Percentiles rank a stretch among this genome's conserved stretches.
phyloP scores from a whole-genome alignment of 2,797 vertebrate species.

The Periparus ater region DNA sequence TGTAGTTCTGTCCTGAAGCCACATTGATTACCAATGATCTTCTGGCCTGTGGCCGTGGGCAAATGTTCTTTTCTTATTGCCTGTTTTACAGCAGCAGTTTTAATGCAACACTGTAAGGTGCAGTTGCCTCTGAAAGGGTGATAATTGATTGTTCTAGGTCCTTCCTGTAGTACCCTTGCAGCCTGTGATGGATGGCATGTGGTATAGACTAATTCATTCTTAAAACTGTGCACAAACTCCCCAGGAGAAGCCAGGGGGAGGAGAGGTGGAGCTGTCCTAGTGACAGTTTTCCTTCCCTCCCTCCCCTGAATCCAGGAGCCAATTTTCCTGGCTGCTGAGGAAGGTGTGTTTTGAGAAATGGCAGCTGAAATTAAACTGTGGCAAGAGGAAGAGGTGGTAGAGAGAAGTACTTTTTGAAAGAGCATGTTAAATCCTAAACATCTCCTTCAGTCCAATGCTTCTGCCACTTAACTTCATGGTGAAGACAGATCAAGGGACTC shows the following conservation, averaged over 20 bases:
- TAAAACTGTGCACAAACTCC: not conserved
- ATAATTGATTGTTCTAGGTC: not conserved
- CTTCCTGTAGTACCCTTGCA: not conserved
- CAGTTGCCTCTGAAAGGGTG: not conserved
- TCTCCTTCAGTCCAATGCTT: not conserved
- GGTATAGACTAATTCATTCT: not conserved
- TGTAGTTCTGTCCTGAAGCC: not conserved
- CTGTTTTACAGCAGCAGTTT: not conserved
- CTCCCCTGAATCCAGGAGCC: not conserved
- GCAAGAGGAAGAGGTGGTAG: not conserved
- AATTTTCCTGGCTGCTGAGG: not conserved
- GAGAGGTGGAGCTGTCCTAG: not conserved
- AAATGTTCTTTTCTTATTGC: not conserved
- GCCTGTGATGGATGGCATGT: not conserved
- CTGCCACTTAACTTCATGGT: not conserved
- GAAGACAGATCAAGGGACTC: not conserved
- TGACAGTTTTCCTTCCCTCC: not conserved
- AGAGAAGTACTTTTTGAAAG: not conserved
- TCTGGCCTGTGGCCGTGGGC: not conserved
- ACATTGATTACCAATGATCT: not conserved
- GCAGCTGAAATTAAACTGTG: not conserved
- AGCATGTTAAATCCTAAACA: not conserved
- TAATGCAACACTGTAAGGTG: not conserved
- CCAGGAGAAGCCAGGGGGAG: not conserved
- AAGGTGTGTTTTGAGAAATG: not conserved